Percentiles rank a stretch among this genome's conserved stretches.
phyloP scores from a whole-genome alignment of 2,113 vertebrate genomes.

The Phylloscopus trochilus region DNA sequence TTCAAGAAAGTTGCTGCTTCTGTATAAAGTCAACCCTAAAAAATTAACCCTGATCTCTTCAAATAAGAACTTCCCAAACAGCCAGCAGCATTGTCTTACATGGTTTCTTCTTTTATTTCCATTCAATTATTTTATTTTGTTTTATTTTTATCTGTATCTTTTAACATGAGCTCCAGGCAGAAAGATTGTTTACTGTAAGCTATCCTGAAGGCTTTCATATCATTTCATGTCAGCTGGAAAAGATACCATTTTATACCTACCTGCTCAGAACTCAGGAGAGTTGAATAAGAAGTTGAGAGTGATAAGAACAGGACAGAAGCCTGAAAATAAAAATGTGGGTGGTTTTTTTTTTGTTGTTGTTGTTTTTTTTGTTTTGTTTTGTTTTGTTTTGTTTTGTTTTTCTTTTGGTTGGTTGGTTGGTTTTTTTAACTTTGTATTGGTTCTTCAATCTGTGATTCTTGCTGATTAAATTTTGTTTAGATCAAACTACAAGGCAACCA shows the following conservation, averaged over 20 bases:
- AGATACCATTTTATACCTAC: background rate
- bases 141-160: background rate
- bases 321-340: background rate
- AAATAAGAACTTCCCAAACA: background rate
- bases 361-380: too few relatives aligned
- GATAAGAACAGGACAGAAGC: background rate
- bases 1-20: background rate
- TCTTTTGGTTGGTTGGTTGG: too few relatives aligned
- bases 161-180: background rate
- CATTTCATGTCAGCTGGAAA: background rate
- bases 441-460: background rate
- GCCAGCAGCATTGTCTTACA: fast-evolving
- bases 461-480: background rate
- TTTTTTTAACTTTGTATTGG: background rate
- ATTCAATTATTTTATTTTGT: background rate
- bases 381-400: too few relatives aligned
- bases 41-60: background rate
- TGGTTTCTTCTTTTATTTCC: background rate
- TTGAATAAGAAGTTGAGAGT: background rate
- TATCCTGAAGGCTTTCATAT: background rate
- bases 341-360: background rate
- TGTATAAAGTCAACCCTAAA: background rate
- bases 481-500: background rate
- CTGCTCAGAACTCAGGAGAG: background rate
- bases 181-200: background rate